Evolutionary conservation across 2,113 vertebrate species (phyloP).

Genomic region (Microtus richardsoni): DNA sequence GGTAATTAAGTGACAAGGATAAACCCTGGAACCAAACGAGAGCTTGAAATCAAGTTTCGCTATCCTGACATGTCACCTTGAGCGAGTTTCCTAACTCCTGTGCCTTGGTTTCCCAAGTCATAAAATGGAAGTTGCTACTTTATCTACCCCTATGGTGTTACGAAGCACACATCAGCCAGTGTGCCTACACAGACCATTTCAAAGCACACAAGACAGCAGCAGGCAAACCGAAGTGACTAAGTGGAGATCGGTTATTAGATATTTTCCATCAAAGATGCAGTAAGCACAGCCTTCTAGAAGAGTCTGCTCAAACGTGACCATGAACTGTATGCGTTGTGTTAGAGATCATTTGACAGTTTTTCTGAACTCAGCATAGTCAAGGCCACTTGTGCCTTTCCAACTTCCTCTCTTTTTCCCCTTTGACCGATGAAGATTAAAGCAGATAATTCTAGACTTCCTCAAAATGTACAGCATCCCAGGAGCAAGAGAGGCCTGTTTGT

Average conservation of each 20-base stretch:
- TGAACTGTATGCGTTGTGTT: background rate
- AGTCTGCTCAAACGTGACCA: background rate
- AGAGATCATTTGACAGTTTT: background rate
- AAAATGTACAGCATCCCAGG: background rate
- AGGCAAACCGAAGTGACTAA: background rate
- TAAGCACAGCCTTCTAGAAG: background rate
- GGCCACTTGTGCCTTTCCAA: background rate
- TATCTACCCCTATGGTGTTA: background rate
- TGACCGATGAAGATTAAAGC: slow-evolving; percentile 33
- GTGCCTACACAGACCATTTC: background rate
- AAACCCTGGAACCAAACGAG: background rate
- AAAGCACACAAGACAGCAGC: background rate
- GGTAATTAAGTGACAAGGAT: background rate
- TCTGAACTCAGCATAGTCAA: background rate
- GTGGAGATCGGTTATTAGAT: background rate
- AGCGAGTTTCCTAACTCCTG: background rate
- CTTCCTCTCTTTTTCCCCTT: background rate
- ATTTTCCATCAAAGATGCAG: background rate
- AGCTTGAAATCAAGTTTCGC: background rate
- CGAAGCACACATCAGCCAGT: background rate
- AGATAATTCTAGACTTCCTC: background rate
- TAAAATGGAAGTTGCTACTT: background rate
- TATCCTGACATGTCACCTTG: background rate
- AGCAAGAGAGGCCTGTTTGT: background rate
- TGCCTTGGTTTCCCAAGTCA: background rate